phyloP scores from a whole-genome alignment of 1,140 invertebrate species.

The Eciton burchellii region DNA sequence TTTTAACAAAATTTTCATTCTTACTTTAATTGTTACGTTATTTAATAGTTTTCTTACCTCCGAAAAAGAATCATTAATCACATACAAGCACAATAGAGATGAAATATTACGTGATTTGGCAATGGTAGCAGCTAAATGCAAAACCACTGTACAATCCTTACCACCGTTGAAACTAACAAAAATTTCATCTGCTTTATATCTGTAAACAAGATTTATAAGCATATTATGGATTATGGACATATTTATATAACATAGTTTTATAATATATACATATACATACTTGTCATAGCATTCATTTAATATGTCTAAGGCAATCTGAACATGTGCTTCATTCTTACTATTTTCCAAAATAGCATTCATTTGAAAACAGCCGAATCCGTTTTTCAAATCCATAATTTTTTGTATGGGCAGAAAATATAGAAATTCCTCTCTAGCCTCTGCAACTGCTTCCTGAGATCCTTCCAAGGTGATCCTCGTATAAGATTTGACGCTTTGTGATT shows the following conservation, averaged over 20 bases:
- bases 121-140: slow-evolving; percentile 91
- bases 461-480: slow-evolving; percentile 85
- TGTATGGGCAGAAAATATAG: slow-evolving; percentile 71
- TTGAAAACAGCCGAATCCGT: slow-evolving; percentile 65
- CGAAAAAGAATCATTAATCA: slow-evolving; percentile 91
- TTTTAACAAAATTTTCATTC: too few species aligned
- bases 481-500: slow-evolving; percentile 79
- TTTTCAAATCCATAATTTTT: slow-evolving; percentile 61
- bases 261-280: slow-evolving; percentile 69
- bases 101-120: slow-evolving; percentile 85
- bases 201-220: not conserved
- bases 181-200: slow-evolving; percentile 89
- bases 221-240: too few species aligned
- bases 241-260: not conserved
- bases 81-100: slow-evolving; percentile 78
- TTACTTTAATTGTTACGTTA: not conserved
- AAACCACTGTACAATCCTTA: slow-evolving; percentile 97
- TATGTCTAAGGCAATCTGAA: slow-evolving; percentile 75
- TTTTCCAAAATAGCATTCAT: slow-evolving; percentile 63
- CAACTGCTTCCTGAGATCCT: slow-evolving; percentile 74
- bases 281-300: slow-evolving; percentile 79
- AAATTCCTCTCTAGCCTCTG: slow-evolving; percentile 78
- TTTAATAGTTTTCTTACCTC: slow-evolving; percentile 85
- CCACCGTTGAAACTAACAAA: slow-evolving; percentile 98
- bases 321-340: slow-evolving; percentile 68